These are phyloP conservation scores for Cetonia aurata DNA, from an alignment of 2,888 invertebrate genomes.

Conservation along the genomic window DNA sequence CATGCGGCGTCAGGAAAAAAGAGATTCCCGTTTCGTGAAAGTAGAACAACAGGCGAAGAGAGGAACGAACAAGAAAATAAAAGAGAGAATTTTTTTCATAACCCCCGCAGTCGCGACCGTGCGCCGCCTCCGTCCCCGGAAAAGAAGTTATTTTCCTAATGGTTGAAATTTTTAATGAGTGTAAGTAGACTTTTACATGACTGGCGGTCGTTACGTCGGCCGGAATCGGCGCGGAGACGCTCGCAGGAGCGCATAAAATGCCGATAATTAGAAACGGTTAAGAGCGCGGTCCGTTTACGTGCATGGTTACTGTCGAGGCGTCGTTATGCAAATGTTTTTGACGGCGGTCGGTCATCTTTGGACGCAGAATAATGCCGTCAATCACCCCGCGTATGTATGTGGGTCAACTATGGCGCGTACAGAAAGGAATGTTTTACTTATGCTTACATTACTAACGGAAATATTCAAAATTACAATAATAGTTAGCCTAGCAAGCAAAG, in stretches of 20 bases:
- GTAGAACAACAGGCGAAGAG: constrained; percentile 17
- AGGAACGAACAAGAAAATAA: background rate
- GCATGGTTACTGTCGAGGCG: constrained; percentile 37
- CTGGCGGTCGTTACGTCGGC: constrained; percentile 35
- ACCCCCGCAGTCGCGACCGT: constrained; percentile 18
- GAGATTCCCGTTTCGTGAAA: constrained; percentile 1
- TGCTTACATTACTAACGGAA: too few species aligned
- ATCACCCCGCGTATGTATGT: constrained; percentile 7
- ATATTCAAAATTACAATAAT: too few species aligned
- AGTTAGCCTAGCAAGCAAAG: too few species aligned
- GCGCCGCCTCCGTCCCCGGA: constrained; percentile 25
- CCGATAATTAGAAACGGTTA: constrained; percentile 37
- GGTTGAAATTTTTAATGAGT: constrained; percentile 44
- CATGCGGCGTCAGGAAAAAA: constrained; percentile 22
- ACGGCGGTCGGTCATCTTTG: background rate
- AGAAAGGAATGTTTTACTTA: too few species aligned
- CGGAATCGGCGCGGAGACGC: constrained; percentile 21
- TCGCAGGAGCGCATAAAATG: constrained; percentile 40
- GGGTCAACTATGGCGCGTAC: too few species aligned
- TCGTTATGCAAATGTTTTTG: constrained; percentile 41
- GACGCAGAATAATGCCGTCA: constrained; percentile 2
- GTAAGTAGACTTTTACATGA: constrained; percentile 46
- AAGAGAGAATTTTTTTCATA: constrained; percentile 36
- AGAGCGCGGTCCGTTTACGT: constrained; percentile 33
- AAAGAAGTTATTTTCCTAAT: constrained; percentile 46